Percentiles rank a stretch among this genome's conserved stretches.
These are phyloP conservation scores for Bombus balteatus DNA, from an alignment of 1,140 invertebrate species.

Conservation along the genomic window DNA sequence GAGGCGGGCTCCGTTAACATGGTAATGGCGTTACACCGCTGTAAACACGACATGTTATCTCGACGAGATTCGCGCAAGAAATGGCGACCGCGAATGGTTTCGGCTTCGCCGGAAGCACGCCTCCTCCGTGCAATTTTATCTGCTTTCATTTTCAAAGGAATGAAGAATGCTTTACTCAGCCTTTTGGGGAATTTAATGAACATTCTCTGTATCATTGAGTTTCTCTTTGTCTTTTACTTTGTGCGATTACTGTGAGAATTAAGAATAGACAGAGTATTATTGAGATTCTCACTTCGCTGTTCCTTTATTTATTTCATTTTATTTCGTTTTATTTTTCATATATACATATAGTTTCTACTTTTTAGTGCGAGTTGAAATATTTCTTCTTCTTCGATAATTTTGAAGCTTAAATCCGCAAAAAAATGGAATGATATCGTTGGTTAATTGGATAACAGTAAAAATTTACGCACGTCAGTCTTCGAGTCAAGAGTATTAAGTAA, in stretches of 20 bases:
- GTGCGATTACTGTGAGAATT: background rate
- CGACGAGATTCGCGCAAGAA: slow-evolving; percentile 35
- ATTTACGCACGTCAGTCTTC: background rate
- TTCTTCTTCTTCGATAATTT: background rate
- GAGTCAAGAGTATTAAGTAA: background rate
- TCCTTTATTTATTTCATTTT: background rate
- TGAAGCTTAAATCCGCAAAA: no score
- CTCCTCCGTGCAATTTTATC: background rate
- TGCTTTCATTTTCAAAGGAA: background rate
- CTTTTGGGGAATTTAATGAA: background rate
- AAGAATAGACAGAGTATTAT: background rate
- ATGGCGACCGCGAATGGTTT: slow-evolving; percentile 13
- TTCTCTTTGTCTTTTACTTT: background rate
- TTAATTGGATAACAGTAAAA: slow-evolving; percentile 26
- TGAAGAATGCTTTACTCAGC: no score
- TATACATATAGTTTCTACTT: no score
- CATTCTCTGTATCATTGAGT: background rate
- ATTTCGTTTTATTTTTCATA: background rate
- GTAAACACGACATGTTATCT: slow-evolving; percentile 72
- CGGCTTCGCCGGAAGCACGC: slow-evolving; percentile 10
- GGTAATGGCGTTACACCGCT: slow-evolving; percentile 69
- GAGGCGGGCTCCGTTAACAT: slow-evolving; percentile 67
- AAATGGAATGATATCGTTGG: background rate
- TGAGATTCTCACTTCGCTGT: no score
- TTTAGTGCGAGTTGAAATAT: no score